Conservation (phyloP, 2,113 vertebrate genomes). For the Vireo altiloquus region DNA sequence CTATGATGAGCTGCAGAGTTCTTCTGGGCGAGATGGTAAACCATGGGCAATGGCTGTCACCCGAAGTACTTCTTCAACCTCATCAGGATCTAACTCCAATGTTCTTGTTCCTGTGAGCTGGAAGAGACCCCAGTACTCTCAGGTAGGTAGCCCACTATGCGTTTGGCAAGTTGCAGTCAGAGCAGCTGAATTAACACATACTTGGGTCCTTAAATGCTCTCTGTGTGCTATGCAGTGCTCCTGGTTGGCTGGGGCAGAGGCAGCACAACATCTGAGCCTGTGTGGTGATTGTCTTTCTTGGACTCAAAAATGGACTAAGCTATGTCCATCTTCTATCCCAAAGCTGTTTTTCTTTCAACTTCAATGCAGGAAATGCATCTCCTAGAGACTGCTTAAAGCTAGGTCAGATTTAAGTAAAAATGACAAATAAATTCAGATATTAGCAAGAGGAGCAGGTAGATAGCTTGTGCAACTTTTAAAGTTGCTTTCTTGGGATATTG, state of each 20-base stretch:
- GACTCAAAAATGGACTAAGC: neutral
- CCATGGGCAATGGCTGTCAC: constrained; percentile 89
- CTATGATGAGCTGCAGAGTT: constrained; percentile 90
- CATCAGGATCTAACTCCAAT: constrained; percentile 95
- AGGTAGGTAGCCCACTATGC: constrained; percentile 72
- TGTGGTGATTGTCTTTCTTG: neutral
- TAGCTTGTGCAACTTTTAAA: neutral
- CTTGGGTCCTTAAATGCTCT: neutral
- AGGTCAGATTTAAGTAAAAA: neutral
- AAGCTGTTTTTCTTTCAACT: neutral
- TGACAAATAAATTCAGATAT: neutral
- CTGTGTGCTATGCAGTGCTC: neutral
- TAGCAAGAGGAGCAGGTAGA: neutral
- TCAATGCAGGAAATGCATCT: neutral
- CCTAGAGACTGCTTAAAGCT: neutral
- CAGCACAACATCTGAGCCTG: neutral
- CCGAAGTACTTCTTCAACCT: constrained; percentile 94
- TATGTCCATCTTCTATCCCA: neutral
- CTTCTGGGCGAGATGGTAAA: constrained; percentile 89
- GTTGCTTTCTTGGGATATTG: neutral
- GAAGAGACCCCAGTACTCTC: constrained; percentile 95
- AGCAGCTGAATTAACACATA: neutral
- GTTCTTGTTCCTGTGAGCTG: constrained; percentile 98
- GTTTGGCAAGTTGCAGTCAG: neutral
- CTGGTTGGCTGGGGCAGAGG: neutral